These are phyloP conservation scores for Oscheius sp. DNA, from an alignment of 2,888 invertebrate genomes.

Conservation along the genomic window DNA sequence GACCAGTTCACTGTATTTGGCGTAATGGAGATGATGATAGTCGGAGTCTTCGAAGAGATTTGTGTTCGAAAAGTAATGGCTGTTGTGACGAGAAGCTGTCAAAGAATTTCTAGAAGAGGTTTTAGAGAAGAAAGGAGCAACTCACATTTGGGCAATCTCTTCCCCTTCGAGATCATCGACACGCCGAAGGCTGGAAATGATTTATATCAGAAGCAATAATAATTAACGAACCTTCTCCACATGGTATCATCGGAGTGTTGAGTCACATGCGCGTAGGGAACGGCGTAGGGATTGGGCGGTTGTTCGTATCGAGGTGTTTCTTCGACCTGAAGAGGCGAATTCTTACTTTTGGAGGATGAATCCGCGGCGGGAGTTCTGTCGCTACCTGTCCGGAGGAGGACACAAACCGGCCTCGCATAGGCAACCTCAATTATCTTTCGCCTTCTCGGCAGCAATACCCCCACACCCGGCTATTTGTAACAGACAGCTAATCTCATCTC, in stretches of 20 bases:
- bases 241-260: background rate
- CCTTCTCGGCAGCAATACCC: conserved; percentile 5
- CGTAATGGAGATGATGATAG: conserved; percentile 60
- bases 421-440: conserved; percentile 24
- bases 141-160: background rate
- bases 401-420: conserved; percentile 20
- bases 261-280: background rate
- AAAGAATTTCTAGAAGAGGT: conserved; percentile 8
- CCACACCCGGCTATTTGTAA: conserved; percentile 7
- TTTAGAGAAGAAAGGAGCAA: conserved; percentile 1
- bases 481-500: background rate
- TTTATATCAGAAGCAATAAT: background rate
- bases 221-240: conserved; percentile 1
- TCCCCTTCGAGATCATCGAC: background rate
- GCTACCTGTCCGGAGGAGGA: conserved; percentile 17
- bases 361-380: conserved; percentile 24
- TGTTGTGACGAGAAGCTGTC: conserved; percentile 52
- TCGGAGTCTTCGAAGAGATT: conserved; percentile 48
- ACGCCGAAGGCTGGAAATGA: background rate
- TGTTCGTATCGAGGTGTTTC: conserved; percentile 5
- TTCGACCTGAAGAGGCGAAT: background rate
- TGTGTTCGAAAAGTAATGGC: conserved; percentile 62
- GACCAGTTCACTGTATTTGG: conserved; percentile 50
- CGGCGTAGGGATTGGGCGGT: conserved; percentile 12
- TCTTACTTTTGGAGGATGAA: too few species aligned